These are phyloP conservation scores for Protodeltote pygarga DNA, from an alignment of 2,888 invertebrate genomes.

Conservation along the genomic window DNA sequence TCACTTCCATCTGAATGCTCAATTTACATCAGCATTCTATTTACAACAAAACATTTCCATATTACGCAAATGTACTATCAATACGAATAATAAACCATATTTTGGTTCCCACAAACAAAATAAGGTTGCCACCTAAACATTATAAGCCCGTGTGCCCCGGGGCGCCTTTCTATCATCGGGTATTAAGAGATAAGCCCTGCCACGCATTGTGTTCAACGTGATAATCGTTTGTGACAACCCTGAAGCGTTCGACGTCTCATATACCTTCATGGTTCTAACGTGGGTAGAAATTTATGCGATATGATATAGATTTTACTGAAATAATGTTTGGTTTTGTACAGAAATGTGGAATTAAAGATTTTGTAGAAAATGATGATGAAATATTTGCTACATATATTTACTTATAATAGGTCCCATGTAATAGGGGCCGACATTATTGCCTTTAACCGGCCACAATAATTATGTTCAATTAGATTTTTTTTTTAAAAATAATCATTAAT, in stretches of 20 bases:
- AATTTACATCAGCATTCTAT: too few relatives aligned
- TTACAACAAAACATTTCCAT: too few relatives aligned
- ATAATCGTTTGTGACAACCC: constrained; percentile 52
- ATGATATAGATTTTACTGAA: neutral
- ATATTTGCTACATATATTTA: too few relatives aligned
- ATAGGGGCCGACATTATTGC: too few relatives aligned
- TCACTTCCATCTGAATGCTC: too few relatives aligned
- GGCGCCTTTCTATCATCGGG: constrained; percentile 58
- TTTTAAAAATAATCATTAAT: too few relatives aligned
- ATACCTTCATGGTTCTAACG: constrained; percentile 9
- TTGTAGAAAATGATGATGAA: too few relatives aligned
- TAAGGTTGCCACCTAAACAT: constrained; percentile 45
- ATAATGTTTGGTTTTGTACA: too few relatives aligned
- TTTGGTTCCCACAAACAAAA: constrained; percentile 37
- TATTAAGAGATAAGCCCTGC: constrained; percentile 59
- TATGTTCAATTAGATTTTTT: too few relatives aligned
- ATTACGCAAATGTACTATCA: constrained; percentile 8
- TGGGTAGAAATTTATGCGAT: neutral
- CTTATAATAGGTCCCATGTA: too few relatives aligned
- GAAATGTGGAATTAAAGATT: too few relatives aligned
- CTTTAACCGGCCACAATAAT: too few relatives aligned
- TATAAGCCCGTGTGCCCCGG: constrained; percentile 41
- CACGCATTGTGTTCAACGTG: constrained; percentile 47
- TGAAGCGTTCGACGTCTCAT: constrained; percentile 26
- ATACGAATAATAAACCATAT: constrained; percentile 38